A percentile compares a stretch with the other conserved stretches of the same genome.
phyloP scores from a whole-genome alignment of 2,888 invertebrate genomes.

The Aromia moschata region DNA sequence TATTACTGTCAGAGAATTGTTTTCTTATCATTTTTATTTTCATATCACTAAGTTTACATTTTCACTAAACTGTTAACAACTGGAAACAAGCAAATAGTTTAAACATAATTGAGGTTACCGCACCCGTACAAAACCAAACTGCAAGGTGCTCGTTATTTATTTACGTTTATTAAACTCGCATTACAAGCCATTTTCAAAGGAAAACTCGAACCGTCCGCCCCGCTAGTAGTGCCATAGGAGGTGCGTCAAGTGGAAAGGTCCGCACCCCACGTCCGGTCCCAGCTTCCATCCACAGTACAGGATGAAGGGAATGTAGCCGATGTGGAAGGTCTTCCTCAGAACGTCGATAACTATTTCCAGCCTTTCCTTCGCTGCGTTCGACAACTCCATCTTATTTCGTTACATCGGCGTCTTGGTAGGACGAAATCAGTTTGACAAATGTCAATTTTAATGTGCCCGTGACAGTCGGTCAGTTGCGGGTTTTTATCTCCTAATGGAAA shows the following conservation, averaged over 20 bases:
- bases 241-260: conserved; percentile 47
- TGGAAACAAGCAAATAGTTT: too few relatives aligned
- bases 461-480: too few relatives aligned
- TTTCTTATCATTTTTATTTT: too few relatives aligned
- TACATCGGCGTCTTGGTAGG: neutral
- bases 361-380: conserved; percentile 44
- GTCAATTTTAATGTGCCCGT: too few relatives aligned
- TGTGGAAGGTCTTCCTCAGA: conserved; percentile 43
- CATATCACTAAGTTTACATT: too few relatives aligned
- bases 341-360: conserved; percentile 44
- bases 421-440: neutral
- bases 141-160: too few relatives aligned
- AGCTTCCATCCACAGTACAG: conserved; percentile 51
- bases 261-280: conserved; percentile 51
- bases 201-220: neutral
- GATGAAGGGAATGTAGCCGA: conserved; percentile 52
- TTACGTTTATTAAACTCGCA: conserved; percentile 1
- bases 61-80: too few relatives aligned
- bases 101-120: too few relatives aligned
- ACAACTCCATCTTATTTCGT: conserved; percentile 32
- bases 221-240: conserved; percentile 52
- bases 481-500: too few relatives aligned
- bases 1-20: too few relatives aligned
- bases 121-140: too few relatives aligned
- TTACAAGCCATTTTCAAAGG: conserved; percentile 5